Conservation (phyloP, 2,888 invertebrate species). For the Caenorhabditis plicata region DNA sequence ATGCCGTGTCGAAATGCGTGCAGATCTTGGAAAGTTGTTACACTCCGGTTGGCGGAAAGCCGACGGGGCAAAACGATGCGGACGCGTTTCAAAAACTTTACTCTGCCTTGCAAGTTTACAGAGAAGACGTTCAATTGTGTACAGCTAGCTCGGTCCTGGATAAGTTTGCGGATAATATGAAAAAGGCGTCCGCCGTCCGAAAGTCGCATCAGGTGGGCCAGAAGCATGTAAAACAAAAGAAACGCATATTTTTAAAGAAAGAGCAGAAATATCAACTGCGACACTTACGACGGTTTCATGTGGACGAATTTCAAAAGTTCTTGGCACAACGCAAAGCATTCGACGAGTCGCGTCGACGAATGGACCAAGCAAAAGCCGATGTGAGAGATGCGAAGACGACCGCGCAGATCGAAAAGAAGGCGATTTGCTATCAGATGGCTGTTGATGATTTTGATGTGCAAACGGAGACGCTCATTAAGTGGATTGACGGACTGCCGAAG, state of each 20-base stretch:
- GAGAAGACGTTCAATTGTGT: not conserved
- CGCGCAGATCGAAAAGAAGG: conserved; percentile 50
- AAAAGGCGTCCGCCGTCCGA: not conserved
- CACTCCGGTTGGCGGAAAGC: not conserved
- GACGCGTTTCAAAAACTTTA: not conserved
- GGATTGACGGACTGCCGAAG: conserved; percentile 26
- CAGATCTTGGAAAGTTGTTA: conserved; percentile 8
- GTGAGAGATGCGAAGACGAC: conserved; percentile 49
- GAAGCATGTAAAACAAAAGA: no score
- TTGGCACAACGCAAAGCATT: not conserved
- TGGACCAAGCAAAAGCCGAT: conserved; percentile 30
- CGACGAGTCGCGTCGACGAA: conserved; percentile 1
- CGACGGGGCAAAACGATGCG: not conserved
- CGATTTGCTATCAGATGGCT: conserved; percentile 44
- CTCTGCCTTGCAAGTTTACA: not conserved
- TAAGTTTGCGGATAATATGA: not conserved
- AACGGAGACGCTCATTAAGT: conserved; percentile 33
- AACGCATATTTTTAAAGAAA: no score
- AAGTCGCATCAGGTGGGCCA: not conserved
- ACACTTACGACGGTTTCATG: conserved; percentile 2
- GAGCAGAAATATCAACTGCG: conserved; percentile 3
- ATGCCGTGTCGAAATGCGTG: conserved; percentile 11
- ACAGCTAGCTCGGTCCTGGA: not conserved
- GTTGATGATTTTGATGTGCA: conserved; percentile 46
- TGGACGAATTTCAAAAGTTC: not conserved